Conservation (phyloP, 2,113 vertebrate species). For the Myotis brandtii region DNA sequence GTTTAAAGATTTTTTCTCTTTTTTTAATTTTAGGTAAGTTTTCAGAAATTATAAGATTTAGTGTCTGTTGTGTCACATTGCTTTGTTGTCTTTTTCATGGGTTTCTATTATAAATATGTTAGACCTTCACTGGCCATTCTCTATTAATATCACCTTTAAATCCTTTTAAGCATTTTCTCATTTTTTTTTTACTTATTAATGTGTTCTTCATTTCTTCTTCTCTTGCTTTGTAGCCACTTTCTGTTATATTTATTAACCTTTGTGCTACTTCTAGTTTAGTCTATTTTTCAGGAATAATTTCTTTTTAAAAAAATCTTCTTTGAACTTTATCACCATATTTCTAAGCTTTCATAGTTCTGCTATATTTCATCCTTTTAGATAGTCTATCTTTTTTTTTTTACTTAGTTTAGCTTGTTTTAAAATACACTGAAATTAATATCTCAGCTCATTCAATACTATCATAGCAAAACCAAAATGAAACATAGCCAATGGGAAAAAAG, state of each 20-base stretch:
- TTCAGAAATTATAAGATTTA: background rate
- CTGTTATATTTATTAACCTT: background rate
- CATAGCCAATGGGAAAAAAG: background rate
- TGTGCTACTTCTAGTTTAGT: background rate
- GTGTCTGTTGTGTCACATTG: fast-evolving
- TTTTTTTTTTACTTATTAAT: background rate
- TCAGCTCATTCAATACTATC: background rate
- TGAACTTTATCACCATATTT: background rate
- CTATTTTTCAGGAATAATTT: background rate
- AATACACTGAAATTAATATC: background rate
- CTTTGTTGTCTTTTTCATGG: background rate
- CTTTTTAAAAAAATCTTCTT: background rate
- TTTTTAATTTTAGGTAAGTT: background rate
- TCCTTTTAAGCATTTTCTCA: fast-evolving
- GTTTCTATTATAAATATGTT: background rate
- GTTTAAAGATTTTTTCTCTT: background rate
- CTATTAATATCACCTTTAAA: background rate
- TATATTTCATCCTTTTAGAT: background rate
- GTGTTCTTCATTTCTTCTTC: fast-evolving
- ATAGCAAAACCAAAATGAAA: background rate
- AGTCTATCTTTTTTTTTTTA: background rate
- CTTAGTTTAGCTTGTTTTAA: background rate
- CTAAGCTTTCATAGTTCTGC: background rate
- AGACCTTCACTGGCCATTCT: background rate
- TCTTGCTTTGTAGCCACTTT: background rate